Percentiles rank a stretch among this genome's conserved stretches.
phyloP scores from a whole-genome alignment of 2,113 vertebrate genomes.

The Trematomus loennbergii region DNA sequence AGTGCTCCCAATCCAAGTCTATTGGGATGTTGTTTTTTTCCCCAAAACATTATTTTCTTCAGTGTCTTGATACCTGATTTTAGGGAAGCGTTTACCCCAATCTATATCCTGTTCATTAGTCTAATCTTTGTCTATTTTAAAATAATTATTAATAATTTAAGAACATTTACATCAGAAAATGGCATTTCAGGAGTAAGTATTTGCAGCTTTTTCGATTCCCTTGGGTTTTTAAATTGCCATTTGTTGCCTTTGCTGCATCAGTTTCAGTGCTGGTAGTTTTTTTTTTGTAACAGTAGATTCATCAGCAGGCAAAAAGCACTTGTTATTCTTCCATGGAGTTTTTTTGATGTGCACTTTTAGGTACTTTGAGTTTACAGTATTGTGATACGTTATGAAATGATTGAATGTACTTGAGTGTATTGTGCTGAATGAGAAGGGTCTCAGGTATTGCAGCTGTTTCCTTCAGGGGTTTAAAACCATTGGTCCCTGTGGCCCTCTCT shows the following conservation, averaged over 20 bases:
- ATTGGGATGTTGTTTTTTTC: too few species aligned
- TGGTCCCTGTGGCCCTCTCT: conserved; percentile 45
- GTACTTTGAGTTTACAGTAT: conserved; percentile 9
- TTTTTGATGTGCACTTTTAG: background rate
- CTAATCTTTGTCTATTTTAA: too few species aligned
- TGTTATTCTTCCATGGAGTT: background rate
- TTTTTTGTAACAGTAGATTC: background rate
- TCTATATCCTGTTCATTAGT: too few species aligned
- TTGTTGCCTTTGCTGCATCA: background rate
- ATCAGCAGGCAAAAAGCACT: background rate
- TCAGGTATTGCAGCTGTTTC: conserved; percentile 47
- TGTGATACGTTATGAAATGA: background rate
- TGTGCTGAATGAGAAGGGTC: background rate
- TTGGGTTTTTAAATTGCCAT: background rate
- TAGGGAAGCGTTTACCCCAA: too few species aligned
- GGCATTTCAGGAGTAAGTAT: background rate
- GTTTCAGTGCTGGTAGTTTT: background rate
- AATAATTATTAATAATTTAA: background rate
- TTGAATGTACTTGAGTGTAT: conserved; percentile 9
- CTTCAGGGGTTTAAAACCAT: conserved; percentile 45
- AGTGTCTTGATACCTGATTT: too few species aligned
- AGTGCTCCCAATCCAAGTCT: too few species aligned
- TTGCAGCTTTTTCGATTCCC: background rate
- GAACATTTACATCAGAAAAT: background rate
- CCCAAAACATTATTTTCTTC: too few species aligned